Conservation (phyloP, 1,140 invertebrate species). For the Cotesia vestalis region DNA sequence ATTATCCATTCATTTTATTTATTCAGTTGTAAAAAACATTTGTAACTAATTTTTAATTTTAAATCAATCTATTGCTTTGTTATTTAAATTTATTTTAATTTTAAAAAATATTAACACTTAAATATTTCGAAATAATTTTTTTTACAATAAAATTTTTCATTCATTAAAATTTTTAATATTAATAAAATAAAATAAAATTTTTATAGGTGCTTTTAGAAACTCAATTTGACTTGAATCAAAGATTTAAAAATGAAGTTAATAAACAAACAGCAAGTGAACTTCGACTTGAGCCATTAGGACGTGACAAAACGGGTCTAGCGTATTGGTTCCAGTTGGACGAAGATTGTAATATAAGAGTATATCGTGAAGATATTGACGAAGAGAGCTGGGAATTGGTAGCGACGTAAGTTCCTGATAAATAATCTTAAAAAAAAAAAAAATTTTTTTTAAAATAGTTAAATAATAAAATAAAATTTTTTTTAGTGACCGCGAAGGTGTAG, state of each 20-base stretch:
- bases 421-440: not conserved
- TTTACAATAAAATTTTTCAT: too few relatives aligned
- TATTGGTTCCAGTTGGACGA: constrained; percentile 95
- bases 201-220: constrained; percentile 87
- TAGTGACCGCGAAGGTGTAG: constrained; percentile 79
- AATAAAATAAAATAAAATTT: constrained; percentile 26
- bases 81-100: too few relatives aligned
- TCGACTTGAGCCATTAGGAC: constrained; percentile 85
- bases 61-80: too few relatives aligned
- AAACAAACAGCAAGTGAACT: constrained; percentile 81
- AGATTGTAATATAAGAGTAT: constrained; percentile 88
- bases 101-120: too few relatives aligned
- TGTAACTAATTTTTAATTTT: too few relatives aligned
- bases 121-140: too few relatives aligned
- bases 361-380: constrained; percentile 94
- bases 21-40: too few relatives aligned
- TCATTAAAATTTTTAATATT: constrained; percentile 18
- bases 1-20: too few relatives aligned
- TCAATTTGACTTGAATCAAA: constrained; percentile 93
- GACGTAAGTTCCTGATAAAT: constrained; percentile 68
- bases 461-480: constrained; percentile 20
- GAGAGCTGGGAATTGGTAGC: constrained; percentile 94
- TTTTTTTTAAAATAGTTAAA: constrained; percentile 21
- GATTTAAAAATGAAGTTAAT: constrained; percentile 93
- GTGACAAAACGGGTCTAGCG: constrained; percentile 86